phyloP scores from a whole-genome alignment of 1,140 invertebrate species.

The Melanaphis sacchari region DNA sequence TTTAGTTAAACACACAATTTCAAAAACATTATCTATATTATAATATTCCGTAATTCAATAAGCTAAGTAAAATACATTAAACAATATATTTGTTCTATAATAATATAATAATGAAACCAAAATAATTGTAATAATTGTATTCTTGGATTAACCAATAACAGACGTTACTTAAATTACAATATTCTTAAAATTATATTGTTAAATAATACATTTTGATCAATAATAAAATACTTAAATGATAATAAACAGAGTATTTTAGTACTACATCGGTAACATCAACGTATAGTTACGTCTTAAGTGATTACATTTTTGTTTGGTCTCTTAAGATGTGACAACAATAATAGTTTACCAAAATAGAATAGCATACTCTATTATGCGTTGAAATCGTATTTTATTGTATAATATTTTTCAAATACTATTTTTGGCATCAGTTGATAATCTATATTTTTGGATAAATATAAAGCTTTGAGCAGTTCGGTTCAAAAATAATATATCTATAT shows the following conservation, averaged over 20 bases:
- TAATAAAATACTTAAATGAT: neutral
- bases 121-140: neutral
- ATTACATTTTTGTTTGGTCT: neutral
- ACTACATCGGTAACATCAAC: neutral
- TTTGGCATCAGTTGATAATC: neutral
- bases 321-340: neutral
- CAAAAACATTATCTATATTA: neutral
- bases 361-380: neutral
- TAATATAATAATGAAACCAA: neutral
- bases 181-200: neutral
- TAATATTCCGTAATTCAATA: neutral
- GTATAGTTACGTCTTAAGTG: neutral
- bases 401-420: neutral
- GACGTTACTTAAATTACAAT: neutral
- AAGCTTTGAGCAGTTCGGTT: neutral
- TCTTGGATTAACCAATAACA: neutral
- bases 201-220: constrained; percentile 5
- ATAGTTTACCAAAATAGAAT: neutral
- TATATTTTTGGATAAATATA: neutral
- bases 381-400: neutral
- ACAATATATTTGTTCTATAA: neutral
- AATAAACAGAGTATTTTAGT: neutral
- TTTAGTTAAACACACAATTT: neutral
- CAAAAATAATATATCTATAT: neutral
- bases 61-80: neutral